Conservation (phyloP, 2,113 vertebrate species). For the Petrocephalus zakoni region DNA sequence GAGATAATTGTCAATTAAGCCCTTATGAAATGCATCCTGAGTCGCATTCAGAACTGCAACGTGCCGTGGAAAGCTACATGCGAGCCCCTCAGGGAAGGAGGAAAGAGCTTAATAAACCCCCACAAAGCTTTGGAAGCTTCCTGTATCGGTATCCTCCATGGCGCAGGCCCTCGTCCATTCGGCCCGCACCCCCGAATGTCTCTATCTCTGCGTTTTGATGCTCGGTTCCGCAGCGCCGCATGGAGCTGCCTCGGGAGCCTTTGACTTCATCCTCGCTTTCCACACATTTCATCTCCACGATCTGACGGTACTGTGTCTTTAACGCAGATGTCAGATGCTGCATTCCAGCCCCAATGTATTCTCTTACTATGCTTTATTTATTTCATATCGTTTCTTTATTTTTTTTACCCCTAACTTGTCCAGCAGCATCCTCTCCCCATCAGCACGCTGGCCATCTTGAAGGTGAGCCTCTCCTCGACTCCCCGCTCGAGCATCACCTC, state of each 20-base stretch:
- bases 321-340: background rate
- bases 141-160: no score
- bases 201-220: background rate
- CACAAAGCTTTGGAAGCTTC: slow-evolving; percentile 3
- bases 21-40: background rate
- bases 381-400: background rate
- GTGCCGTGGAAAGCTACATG: background rate
- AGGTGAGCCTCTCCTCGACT: slow-evolving; percentile 45
- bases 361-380: background rate
- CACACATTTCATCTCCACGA: background rate
- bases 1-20: slow-evolving; percentile 14
- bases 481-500: slow-evolving; percentile 51
- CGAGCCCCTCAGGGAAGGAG: background rate
- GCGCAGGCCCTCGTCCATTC: background rate
- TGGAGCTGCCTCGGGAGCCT: background rate
- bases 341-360: background rate
- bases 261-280: background rate
- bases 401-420: slow-evolving; percentile 25
- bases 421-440: slow-evolving; percentile 22
- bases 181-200: background rate
- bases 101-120: slow-evolving; percentile 7
- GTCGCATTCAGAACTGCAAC: background rate
- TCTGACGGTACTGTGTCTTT: background rate
- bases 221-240: background rate
- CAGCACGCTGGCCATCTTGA: slow-evolving; percentile 30